These are phyloP conservation scores for Patiria miniata DNA, from an alignment of 35 echinoderm and acorn worm species.

Conservation along the genomic window DNA sequence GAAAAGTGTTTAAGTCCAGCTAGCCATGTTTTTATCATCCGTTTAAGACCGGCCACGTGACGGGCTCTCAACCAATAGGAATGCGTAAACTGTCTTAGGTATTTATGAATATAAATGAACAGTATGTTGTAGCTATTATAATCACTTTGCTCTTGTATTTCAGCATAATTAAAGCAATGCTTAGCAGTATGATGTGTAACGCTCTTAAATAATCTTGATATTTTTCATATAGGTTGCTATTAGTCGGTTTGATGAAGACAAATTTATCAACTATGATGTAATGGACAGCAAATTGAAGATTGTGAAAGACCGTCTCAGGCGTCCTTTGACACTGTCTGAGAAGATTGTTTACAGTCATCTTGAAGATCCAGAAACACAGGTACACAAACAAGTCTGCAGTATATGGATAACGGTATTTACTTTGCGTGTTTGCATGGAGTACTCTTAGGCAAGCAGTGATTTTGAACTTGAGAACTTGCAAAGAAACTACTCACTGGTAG, in stretches of 20 bases:
- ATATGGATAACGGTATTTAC: background rate
- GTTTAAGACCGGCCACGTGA: too few species aligned
- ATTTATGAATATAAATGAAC: background rate
- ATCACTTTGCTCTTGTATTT: too few species aligned
- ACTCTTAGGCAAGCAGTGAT: background rate
- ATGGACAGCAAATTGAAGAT: slow-evolving; percentile 71
- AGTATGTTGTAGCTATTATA: background rate
- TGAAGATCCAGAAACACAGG: slow-evolving; percentile 91
- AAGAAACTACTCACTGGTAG: too few species aligned
- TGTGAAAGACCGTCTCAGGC: slow-evolving; percentile 74
- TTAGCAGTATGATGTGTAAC: background rate
- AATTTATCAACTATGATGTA: slow-evolving; percentile 75
- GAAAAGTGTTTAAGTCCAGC: too few species aligned
- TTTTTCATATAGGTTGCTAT: slow-evolving; percentile 71
- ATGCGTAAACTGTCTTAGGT: too few species aligned
- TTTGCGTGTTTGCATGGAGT: background rate
- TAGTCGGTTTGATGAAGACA: slow-evolving; percentile 84
- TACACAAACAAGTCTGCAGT: background rate
- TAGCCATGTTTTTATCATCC: too few species aligned
- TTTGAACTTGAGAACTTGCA: too few species aligned
- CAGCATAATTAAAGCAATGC: background rate
- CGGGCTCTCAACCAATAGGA: too few species aligned
- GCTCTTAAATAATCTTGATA: background rate
- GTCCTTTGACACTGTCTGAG: slow-evolving; percentile 96
- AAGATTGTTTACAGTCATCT: slow-evolving; percentile 96